Base-by-base conservation (phyloP, 2,113 vertebrate genomes). In the Podarcis raffonei region DNA sequence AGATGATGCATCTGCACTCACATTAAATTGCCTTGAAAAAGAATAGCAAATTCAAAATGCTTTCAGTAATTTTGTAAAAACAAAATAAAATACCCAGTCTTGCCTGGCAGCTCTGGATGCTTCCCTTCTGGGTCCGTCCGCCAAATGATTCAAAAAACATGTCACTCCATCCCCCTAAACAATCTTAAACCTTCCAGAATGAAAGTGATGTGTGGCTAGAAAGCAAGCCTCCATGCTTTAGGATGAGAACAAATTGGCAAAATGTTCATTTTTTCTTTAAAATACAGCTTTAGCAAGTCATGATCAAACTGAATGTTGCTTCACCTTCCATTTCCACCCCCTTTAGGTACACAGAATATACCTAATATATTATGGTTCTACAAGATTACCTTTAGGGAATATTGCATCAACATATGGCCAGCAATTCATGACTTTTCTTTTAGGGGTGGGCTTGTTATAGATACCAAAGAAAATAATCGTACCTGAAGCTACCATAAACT, bases 401-500 rank as follows among this genome's bases (percentile, higher is more conserved):
- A 65, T 9, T 20, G 27, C 27, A 65, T 37, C 35, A 72, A 20
- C 18, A 72, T 37, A 35, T 16, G 69, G n/a, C 30, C 37, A 72
- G 30, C 69, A 53, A 12, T 77, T 37, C 8, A 32, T 65, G 65
- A 78, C 42, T 48, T 48, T 27, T 78, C 25, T 13, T 62, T 62
- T 62, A 6, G 18, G 59, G 5, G 4, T 0, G 8, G 27, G 1
- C 37, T 16, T 84, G 42, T 15, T 85, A 85, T 89, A 83, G 1
- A 83, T 2, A 83, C 7, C 16, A 87, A 76, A 84, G 81, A 83
- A 39, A 92, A 91, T 39, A 80, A 6, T 88, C 97, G 97, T 97
- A 98, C 97, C 97, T 97, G 97, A 98, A 98, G 94, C 97, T 98
- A 91, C 97, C 97, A 0, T 98, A 98, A 90, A 98, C 97, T 94